phyloP scores from a whole-genome alignment of 2,888 invertebrate genomes.

The Pristionchus entomophagus region DNA sequence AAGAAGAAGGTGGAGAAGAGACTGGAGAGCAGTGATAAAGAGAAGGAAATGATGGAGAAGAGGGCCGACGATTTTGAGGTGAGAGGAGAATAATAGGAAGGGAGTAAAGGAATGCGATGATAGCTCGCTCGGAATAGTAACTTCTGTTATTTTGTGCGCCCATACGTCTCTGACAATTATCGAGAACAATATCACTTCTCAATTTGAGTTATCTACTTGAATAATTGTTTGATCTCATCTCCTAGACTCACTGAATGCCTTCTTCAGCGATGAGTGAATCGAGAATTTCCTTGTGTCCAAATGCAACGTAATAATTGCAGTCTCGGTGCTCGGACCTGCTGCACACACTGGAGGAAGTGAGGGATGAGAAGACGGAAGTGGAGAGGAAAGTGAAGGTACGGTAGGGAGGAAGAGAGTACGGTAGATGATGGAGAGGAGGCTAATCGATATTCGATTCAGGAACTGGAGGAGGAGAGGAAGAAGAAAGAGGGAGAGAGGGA shows the following conservation, averaged over 20 bases:
- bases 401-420: conserved; percentile 47
- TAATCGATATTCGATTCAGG: conserved; percentile 39
- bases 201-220: no score
- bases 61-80: conserved; percentile 38
- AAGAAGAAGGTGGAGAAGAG: conserved; percentile 45
- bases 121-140: no score
- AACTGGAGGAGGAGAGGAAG: conserved; percentile 50
- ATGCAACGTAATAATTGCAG: not conserved
- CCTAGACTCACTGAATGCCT: no score
- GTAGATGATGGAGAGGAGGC: not conserved
- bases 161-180: no score
- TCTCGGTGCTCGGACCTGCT: conserved; percentile 38
- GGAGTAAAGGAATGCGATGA: not conserved
- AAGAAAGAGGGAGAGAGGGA: conserved; percentile 45
- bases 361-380: conserved; percentile 22
- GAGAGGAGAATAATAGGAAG: not conserved
- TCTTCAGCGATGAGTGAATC: no score
- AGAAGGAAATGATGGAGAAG: conserved; percentile 10
- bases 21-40: conserved; percentile 49
- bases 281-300: no score
- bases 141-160: no score
- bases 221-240: no score
- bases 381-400: conserved; percentile 44
- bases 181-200: no score
- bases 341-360: conserved; percentile 14